These are phyloP conservation scores for Oppia nitens DNA, from an alignment of 1,140 invertebrate genomes.

Conservation along the genomic window DNA sequence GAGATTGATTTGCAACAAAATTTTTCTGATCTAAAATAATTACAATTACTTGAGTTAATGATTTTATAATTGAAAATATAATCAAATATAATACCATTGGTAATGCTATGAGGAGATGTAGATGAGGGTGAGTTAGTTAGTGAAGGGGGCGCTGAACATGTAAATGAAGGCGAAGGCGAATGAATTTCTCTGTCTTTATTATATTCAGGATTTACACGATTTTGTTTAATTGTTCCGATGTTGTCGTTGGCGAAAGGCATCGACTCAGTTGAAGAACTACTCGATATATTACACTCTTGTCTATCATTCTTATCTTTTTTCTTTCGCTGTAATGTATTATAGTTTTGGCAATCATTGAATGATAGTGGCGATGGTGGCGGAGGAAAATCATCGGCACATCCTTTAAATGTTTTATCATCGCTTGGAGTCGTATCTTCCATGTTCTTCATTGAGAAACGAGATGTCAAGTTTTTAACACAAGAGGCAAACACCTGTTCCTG, in stretches of 20 bases:
- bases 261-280: constrained; percentile 37
- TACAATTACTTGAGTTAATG: too few species aligned
- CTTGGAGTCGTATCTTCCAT: constrained; percentile 14
- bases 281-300: not conserved
- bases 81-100: constrained; percentile 9
- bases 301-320: constrained; percentile 13
- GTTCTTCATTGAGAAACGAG: constrained; percentile 26
- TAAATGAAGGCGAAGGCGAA: not conserved
- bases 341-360: constrained; percentile 1
- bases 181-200: not conserved
- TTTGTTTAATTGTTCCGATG: constrained; percentile 86
- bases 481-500: constrained; percentile 30
- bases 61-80: too few species aligned
- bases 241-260: constrained; percentile 97
- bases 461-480: constrained; percentile 33
- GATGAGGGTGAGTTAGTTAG: constrained; percentile 17
- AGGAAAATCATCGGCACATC: constrained; percentile 28
- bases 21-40: too few species aligned
- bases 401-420: not conserved
- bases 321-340: constrained; percentile 17
- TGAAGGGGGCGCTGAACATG: constrained; percentile 15
- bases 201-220: constrained; percentile 25
- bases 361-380: constrained; percentile 32
- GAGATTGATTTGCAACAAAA: too few species aligned
- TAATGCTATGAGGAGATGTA: constrained; percentile 14